Conservation (phyloP, 1,140 invertebrate species). For the Solen grandis region DNA sequence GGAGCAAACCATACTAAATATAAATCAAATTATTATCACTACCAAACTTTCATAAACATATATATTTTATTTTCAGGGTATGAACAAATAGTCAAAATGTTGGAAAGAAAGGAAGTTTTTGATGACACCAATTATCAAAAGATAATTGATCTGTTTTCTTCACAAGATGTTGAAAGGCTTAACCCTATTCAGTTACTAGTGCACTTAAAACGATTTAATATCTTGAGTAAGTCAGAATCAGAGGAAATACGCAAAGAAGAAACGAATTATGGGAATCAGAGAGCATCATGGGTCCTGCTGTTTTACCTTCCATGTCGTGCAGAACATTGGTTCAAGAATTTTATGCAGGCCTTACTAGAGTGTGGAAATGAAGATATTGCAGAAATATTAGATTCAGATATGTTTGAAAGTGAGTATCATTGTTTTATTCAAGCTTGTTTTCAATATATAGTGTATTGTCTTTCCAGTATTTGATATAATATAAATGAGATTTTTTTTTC, state of each 20-base stretch:
- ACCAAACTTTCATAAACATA: too few species aligned
- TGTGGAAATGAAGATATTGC: constrained; percentile 26
- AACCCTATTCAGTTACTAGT: constrained; percentile 23
- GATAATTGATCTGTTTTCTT: constrained; percentile 24
- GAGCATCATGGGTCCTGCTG: constrained; percentile 33
- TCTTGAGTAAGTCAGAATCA: constrained; percentile 10
- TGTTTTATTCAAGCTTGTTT: too few species aligned
- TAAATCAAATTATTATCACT: too few species aligned
- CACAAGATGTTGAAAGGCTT: not conserved
- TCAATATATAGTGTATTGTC: too few species aligned
- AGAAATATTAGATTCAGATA: constrained; percentile 30
- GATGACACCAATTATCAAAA: constrained; percentile 17
- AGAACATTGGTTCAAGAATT: constrained; percentile 32
- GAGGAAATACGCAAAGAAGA: constrained; percentile 34
- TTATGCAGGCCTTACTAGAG: constrained; percentile 34
- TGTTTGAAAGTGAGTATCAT: constrained; percentile 38
- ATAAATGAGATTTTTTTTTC: too few species aligned
- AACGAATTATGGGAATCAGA: constrained; percentile 17
- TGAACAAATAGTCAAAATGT: constrained; percentile 21
- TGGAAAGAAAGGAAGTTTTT: constrained; percentile 17
- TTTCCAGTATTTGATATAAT: too few species aligned
- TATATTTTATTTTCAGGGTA: constrained; percentile 52
- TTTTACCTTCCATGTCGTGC: constrained; percentile 21
- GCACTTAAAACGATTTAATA: not conserved
- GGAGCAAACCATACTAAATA: too few species aligned